These are phyloP conservation scores for Hecatera dysodea DNA, from an alignment of 2,888 invertebrate genomes.

Conservation along the genomic window DNA sequence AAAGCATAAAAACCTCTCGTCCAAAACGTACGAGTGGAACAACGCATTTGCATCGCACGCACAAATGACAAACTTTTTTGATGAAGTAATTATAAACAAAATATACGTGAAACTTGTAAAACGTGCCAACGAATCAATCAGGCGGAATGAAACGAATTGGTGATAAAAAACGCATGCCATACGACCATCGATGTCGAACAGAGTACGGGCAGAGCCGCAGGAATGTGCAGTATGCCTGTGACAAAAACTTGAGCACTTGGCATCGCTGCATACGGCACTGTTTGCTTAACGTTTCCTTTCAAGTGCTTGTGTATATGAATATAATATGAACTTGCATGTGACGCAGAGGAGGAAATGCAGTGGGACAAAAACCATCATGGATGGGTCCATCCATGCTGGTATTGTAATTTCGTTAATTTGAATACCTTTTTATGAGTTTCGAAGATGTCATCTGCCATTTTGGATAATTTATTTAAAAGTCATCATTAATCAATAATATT, in stretches of 20 bases:
- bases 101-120: conserved; percentile 49
- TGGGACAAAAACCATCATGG: not conserved
- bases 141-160: conserved; percentile 72
- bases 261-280: conserved; percentile 51
- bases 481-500: not conserved
- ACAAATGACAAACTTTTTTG: conserved; percentile 26
- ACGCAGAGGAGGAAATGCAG: conserved; percentile 8
- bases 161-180: conserved; percentile 78
- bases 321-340: conserved; percentile 21
- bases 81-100: conserved; percentile 56
- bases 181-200: conserved; percentile 64
- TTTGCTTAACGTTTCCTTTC: conserved; percentile 42
- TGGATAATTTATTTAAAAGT: not conserved
- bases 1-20: not conserved
- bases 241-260: conserved; percentile 70
- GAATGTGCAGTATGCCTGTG: conserved; percentile 45
- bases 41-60: conserved; percentile 26
- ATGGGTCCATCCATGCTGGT: too few relatives aligned
- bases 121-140: conserved; percentile 75
- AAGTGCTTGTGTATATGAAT: conserved; percentile 22
- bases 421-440: not conserved
- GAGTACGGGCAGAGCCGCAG: conserved; percentile 20
- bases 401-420: conserved; percentile 14
- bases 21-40: not conserved
- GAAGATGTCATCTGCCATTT: not conserved